Base-by-base conservation (phyloP, 2,113 vertebrate species). In the Taurulus bubalis region DNA sequence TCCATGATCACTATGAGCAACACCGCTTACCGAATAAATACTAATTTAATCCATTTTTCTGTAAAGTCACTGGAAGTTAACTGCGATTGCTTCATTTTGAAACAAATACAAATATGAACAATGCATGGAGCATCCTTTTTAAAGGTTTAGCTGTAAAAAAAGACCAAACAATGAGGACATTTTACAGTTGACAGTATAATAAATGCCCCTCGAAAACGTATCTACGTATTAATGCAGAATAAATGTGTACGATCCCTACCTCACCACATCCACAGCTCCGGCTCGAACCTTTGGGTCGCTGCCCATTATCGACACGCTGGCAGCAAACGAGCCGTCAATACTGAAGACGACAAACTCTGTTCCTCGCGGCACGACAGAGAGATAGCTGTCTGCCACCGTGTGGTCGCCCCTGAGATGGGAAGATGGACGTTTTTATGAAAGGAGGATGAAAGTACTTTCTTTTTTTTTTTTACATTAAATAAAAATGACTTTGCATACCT, bases 291-390 rank as follows among this genome's bases (percentile, higher is more conserved):
- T 99, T 73, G 98, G 98, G 92, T 99, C 98, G 0, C 98, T 99
- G 85, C 98, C 98, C 98, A 99, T 99, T 90, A 99, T 99, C 65
- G 98, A 99, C n/a, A 99, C 97, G 0, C 98, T 99, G 90, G 98
- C 98, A 0, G 98, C 98, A 11, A 99, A 99, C 18, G 98, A 99
- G 26, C 98, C 98, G 0, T 99, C 98, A 0, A 99, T 99, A 79
- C 98, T 99, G 95, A 99, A 99, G 72, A 99, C 98, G 18, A 99
- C 98, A 0, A 98, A 98, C 94, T 99, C 98, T 0, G 97, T 98
- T 83, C 96, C 96, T 74, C 92, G 95, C 0, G 98, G 98, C 60
- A 99, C 93, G 47, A 99, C 92, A 0, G 96, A 98, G 58, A 99
- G 95, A 85, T 97, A 99, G 93, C 98, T 98, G 94, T 99, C 98